Evolutionary conservation across 2,797 vertebrate species (phyloP), one percentile per base, ranked within the genome.

Genomic region (Labroides dimidiatus): DNA sequence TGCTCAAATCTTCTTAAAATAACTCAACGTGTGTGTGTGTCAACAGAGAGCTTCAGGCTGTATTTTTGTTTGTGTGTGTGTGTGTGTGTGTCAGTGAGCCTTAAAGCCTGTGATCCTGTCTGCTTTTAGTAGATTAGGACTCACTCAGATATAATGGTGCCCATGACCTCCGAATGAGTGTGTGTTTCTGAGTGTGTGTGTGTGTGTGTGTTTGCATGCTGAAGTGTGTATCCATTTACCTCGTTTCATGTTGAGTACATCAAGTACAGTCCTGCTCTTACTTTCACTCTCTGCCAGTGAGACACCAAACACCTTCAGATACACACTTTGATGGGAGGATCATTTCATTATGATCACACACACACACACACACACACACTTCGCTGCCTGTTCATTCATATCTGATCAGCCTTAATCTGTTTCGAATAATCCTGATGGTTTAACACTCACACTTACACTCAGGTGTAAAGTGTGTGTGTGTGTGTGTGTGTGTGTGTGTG

Each of bases 111-210:
- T 83, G 81, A 85, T 88, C 82, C 84, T 70, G 66, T 77, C 69
- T 70, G 81, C 80, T 88, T 83, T 89, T 85, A 87, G 81, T 71
- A 88, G 88, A 90, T 89, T 87, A 89, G 55, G 58, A 72, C 71
- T 86, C 76, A 80, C 74, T 82, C 69, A 84, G 72, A 87, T 82
- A 49, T 87, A 84, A 79, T 84, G 71, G 66, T 81, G 64, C 57
- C 64, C 16, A 0, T 78, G 77, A 83, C 78, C 75, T 70, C 58
- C 39, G 30, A 52, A 50, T 65, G 52, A 39, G 47, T 24, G 64
- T 17, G 54, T 49, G 6, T 52, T 41, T 42, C 21, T 48, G 33
- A 49, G 30, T 33, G 16, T 67, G 20, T 73, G 13, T 39, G 6
- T 44, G 30, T 52, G 15, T 55, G 60, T 66, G 21, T 36, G 54